Evolutionary conservation across 2,113 vertebrate genomes (phyloP).

Genomic region (Porphyrio hochstetteri): DNA sequence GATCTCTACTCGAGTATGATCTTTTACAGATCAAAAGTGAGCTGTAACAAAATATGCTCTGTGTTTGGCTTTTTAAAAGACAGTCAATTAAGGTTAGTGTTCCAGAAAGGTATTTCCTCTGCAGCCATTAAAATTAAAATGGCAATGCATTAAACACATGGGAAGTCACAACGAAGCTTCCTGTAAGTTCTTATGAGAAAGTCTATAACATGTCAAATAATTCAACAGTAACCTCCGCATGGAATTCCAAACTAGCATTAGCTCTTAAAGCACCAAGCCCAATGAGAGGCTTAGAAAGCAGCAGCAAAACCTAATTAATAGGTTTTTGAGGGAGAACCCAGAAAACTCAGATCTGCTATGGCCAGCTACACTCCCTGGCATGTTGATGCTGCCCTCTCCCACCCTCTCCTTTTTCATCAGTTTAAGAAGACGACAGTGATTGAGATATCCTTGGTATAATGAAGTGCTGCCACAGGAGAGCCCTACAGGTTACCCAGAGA

Average conservation of each 20-base stretch:
- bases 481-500: background rate
- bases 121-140: constrained; percentile 19
- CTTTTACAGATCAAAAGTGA: background rate
- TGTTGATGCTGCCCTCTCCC: background rate
- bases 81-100: constrained; percentile 25
- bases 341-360: background rate
- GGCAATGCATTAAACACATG: constrained; percentile 29
- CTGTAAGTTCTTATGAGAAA: constrained; percentile 45
- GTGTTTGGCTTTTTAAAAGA: background rate
- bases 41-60: background rate
- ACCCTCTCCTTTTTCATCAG: background rate
- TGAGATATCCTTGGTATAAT: background rate
- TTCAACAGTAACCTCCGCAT: background rate
- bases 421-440: background rate
- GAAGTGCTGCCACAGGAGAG: background rate
- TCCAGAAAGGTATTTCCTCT: constrained; percentile 57
- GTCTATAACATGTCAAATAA: background rate
- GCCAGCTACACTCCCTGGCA: background rate
- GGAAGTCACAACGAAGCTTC: constrained; percentile 9
- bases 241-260: background rate
- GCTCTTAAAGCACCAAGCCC: background rate
- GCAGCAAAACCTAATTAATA: background rate
- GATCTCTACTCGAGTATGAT: background rate
- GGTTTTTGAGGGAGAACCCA: background rate
- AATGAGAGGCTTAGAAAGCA: background rate